Evolutionary conservation across 1,140 invertebrate species (phyloP), one percentile per base, ranked within the genome.

Genomic region (Hycleus cichorii): DNA sequence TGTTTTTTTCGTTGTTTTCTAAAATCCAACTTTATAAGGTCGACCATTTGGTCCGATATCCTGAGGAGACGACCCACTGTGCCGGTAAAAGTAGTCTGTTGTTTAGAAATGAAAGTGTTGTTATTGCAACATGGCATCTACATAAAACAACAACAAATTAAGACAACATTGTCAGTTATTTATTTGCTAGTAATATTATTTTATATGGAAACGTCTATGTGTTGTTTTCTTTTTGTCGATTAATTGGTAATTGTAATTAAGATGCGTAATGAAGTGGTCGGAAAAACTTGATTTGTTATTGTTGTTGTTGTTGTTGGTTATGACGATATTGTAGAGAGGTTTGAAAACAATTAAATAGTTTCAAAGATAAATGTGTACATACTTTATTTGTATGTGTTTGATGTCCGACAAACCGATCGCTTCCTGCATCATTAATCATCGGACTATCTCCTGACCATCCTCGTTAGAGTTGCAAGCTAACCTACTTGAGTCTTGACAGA

Each of bases 401-500:
- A 48, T 56, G 59, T 57, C 62, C 58, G 64, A 64, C 64, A 64
- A 59, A 57, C 59, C 59, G 57, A 64, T 66, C 58, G 62, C 64
- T 66, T 66, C 64, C 64, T 66, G 60, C 55, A 67, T 64, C 65
- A 67, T 67, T 67, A 67, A 67, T 67, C 63, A 67, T 65, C 27
- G 53, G 47, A 62, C 26, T 50, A 52, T 52, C 40, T 12, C 47
- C 39, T 58, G 49, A 55, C 43, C 52, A 55, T 47, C 39, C 48
- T 49, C 40, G 55, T 57, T 57, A 48, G 45, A 18, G 32, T 32
- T 32, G 32, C 32, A 32, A 32, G 38, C 47, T 24, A 48, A 57
- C 45, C 55, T 40, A 48, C 47, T 48, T 43, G 42, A 9, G 24
- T 5, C 32, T 32, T 32, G 32, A 32, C 32, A 32, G 32, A 32